Percentiles rank a stretch among this genome's conserved stretches.
phyloP scores from a whole-genome alignment of 2,888 invertebrate genomes.

The Cheilosia soror region DNA sequence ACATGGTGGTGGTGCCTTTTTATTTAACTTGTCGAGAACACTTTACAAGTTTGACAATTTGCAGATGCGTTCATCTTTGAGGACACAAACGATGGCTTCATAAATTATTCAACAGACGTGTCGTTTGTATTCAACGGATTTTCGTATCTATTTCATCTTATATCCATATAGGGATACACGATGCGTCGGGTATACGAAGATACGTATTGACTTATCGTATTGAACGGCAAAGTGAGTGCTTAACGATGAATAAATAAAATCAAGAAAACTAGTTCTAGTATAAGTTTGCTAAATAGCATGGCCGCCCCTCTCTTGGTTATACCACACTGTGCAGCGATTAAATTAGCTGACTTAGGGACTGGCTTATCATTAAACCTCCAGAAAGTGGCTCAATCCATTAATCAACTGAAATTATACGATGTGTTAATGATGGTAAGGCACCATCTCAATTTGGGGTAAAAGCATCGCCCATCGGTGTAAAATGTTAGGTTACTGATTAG shows the following conservation, averaged over 20 bases:
- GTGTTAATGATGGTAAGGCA: not conserved
- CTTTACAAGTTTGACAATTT: constrained; percentile 28
- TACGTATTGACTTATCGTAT: constrained; percentile 26
- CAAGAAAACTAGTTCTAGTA: not conserved
- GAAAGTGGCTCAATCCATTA: constrained; percentile 17
- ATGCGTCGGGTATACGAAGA: not conserved
- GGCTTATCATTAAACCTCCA: constrained; percentile 22
- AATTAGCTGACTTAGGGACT: constrained; percentile 10
- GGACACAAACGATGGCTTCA: constrained; percentile 33
- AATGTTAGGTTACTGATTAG: not conserved
- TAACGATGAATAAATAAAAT: constrained; percentile 3
- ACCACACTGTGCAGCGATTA: constrained; percentile 20
- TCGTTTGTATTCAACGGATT: constrained; percentile 39
- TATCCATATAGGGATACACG: not conserved
- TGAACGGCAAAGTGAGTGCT: not conserved
- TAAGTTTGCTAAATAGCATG: not conserved
- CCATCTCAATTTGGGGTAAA: not conserved
- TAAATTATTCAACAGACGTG: constrained; percentile 55
- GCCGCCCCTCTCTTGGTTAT: not conserved
- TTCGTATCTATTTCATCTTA: constrained; percentile 40
- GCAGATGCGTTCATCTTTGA: not conserved
- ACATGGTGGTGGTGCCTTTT: not conserved
- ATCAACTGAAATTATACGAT: constrained; percentile 26
- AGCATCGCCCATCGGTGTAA: not conserved
- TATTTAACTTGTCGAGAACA: constrained; percentile 12